Conservation (phyloP, 2,797 vertebrate species). For the Arnoldichthys spilopterus region DNA sequence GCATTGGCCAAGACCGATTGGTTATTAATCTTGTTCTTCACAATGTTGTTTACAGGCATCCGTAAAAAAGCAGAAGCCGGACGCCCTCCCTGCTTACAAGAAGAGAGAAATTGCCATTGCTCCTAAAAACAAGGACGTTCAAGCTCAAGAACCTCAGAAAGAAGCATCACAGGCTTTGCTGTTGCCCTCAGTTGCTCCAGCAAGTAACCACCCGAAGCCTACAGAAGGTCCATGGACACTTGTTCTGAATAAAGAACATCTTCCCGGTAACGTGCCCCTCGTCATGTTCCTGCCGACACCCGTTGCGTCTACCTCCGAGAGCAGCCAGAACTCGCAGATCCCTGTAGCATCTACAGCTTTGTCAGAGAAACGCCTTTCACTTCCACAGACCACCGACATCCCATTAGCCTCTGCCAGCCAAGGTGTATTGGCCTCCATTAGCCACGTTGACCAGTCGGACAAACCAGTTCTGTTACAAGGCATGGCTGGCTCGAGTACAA, state of each 20-base stretch:
- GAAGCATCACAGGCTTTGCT: background rate
- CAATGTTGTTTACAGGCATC: conserved; percentile 40
- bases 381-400: conserved; percentile 8
- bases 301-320: conserved; percentile 36
- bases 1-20: too few relatives aligned
- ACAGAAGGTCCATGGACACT: conserved; percentile 66
- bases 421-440: background rate
- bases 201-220: conserved; percentile 13
- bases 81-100: background rate
- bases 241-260: conserved; percentile 66
- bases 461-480: conserved; percentile 23
- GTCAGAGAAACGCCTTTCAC: conserved; percentile 7
- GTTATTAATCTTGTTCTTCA: too few relatives aligned
- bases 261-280: conserved; percentile 64
- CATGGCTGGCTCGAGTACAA: conserved; percentile 11
- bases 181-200: conserved; percentile 5
- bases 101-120: background rate
- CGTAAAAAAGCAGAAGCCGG: conserved; percentile 45
- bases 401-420: background rate
- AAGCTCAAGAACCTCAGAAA: conserved; percentile 11
- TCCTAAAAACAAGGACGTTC: conserved; percentile 3
- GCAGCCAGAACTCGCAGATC: conserved; percentile 35
- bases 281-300: conserved; percentile 71
- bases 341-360: conserved; percentile 10
- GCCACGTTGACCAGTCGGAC: background rate